These are phyloP conservation scores for Garra rufa DNA, from an alignment of 2,113 vertebrate genomes.

Conservation along the genomic window DNA sequence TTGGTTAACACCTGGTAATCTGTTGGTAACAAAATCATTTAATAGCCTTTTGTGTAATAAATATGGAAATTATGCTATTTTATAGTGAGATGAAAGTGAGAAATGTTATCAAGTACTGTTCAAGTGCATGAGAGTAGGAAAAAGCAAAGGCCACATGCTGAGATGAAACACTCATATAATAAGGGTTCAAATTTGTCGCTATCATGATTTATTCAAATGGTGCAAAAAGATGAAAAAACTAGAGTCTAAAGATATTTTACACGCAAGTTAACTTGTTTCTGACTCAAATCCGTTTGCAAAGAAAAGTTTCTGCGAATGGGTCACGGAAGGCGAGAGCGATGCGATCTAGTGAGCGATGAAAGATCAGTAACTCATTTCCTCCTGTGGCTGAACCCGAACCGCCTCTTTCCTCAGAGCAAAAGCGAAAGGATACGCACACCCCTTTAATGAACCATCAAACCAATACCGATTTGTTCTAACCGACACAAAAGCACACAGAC, in stretches of 20 bases:
- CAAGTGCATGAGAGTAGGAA: conserved; percentile 23
- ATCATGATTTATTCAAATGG: conserved; percentile 59
- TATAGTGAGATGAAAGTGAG: background rate
- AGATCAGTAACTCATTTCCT: conserved; percentile 31
- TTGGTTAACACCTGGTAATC: background rate
- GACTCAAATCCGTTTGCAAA: background rate
- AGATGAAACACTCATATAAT: conserved; percentile 58
- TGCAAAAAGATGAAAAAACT: conserved; percentile 46
- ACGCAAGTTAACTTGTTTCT: conserved; percentile 34
- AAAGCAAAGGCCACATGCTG: conserved; percentile 49
- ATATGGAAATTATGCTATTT: background rate
- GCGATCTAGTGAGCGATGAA: background rate
- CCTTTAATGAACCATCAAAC: conserved; percentile 42
- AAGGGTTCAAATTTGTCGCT: conserved; percentile 47
- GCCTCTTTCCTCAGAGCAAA: conserved; percentile 34
- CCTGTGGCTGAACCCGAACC: background rate
- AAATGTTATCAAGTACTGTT: conserved; percentile 23
- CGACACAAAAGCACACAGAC: background rate
- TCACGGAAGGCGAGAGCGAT: background rate
- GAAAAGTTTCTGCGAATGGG: background rate
- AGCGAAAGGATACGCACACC: conserved; percentile 7
- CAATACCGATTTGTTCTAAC: background rate
- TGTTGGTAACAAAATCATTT: background rate
- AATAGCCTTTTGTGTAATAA: background rate
- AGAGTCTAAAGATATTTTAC: conserved; percentile 30